Percentiles rank a stretch among this genome's conserved stretches.
Conservation (phyloP, 2,113 vertebrate species). For the Sciurus niger region DNA sequence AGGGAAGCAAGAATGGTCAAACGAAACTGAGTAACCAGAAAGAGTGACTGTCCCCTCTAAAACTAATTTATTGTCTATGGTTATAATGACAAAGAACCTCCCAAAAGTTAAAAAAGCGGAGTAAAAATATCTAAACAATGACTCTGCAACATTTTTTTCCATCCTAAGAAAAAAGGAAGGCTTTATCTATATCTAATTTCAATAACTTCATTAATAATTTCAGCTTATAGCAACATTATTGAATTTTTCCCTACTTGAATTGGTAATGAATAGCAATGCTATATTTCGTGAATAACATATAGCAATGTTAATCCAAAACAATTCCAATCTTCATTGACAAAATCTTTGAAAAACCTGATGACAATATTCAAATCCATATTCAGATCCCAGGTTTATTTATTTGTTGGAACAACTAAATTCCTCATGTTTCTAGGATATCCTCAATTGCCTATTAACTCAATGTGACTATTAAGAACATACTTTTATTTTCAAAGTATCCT, state of each 20-base stretch:
- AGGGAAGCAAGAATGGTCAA: neutral
- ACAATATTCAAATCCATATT: conserved; percentile 4
- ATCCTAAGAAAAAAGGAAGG: neutral
- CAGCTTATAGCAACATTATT: neutral
- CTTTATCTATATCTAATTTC: neutral
- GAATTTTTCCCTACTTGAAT: neutral
- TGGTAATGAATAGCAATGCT: neutral
- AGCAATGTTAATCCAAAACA: conserved; percentile 9
- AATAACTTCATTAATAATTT: neutral
- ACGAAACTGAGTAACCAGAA: neutral
- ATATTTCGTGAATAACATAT: neutral
- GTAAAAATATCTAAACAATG: neutral
- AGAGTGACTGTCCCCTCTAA: neutral
- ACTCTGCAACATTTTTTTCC: neutral
- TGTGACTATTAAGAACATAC: neutral
- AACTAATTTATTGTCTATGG: neutral
- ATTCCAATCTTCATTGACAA: neutral
- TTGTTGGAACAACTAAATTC: neutral
- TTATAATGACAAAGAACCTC: neutral
- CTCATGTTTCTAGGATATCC: neutral
- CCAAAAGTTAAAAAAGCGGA: neutral
- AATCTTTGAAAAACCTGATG: neutral
- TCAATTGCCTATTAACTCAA: neutral
- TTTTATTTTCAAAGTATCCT: neutral
- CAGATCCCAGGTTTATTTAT: neutral